Conservation (phyloP, 2,888 invertebrate genomes). For the Onthophagus sagittarius region DNA sequence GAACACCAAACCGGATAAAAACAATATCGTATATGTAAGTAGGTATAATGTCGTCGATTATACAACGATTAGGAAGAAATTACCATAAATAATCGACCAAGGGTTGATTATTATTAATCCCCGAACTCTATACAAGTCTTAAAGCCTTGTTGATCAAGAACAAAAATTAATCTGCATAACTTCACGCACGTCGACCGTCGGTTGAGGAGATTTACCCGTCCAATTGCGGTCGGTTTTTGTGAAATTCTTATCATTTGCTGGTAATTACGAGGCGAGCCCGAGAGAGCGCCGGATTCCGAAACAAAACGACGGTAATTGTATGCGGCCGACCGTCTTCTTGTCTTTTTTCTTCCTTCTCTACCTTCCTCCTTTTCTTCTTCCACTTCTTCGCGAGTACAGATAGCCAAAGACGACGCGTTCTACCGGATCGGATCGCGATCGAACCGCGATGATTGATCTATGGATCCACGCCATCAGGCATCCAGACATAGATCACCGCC, state of each 20-base stretch:
- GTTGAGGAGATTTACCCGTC: slow-evolving; percentile 39
- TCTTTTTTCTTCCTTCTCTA: slow-evolving; percentile 13
- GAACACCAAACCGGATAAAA: background rate
- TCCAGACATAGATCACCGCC: slow-evolving; percentile 47
- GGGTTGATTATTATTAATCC: slow-evolving; percentile 3
- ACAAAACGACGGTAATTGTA: slow-evolving; percentile 44
- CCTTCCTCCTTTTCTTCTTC: slow-evolving; percentile 20
- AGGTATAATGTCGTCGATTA: background rate
- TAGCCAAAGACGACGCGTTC: slow-evolving; percentile 16
- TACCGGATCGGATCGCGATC: slow-evolving; percentile 41
- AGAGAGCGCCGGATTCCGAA: slow-evolving; percentile 45
- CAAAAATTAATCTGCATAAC: slow-evolving; percentile 22
- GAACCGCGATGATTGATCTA: slow-evolving; percentile 47
- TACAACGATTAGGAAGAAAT: background rate
- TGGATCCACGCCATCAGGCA: slow-evolving; percentile 43
- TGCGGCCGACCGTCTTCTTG: slow-evolving; percentile 31
- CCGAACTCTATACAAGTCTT: background rate
- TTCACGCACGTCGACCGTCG: slow-evolving; percentile 17
- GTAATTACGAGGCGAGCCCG: slow-evolving; percentile 46
- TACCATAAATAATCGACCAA: background rate
- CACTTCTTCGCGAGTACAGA: background rate
- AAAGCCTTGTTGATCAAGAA: slow-evolving; percentile 2
- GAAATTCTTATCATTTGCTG: slow-evolving; percentile 39
- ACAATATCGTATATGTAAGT: background rate
- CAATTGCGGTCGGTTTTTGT: slow-evolving; percentile 35